Evolutionary conservation across 2,113 vertebrate species (phyloP), one percentile per base, ranked within the genome.

Genomic region (Nothocercus julius): DNA sequence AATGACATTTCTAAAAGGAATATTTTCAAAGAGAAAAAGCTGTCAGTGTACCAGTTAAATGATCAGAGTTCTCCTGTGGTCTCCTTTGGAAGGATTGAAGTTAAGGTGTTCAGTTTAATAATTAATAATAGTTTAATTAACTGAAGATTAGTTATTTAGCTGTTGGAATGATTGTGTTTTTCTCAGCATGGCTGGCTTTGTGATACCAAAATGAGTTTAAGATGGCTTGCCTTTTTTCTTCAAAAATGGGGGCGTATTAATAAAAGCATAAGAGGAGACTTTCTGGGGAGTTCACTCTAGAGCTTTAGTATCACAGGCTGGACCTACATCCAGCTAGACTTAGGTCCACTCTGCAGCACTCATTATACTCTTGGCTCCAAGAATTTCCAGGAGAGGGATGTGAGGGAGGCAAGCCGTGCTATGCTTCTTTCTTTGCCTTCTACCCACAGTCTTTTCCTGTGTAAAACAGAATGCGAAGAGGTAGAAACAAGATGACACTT

Each of bases 51-150:
- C 7, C 28, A 53, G 47, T 81, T 64, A 91, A 87, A 85, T 12
- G 13, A 77, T 80, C 62, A 87, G 70, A 58, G 40, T 19, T 62
- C 27, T 56, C 38, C 40, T 70, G 25, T 76, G 40, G 20, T 79
- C 49, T 28, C 30, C 21, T 13, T 79, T 53, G 13, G 27, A 87
- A 69, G 19, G 13, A 38, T 82, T 89, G 13, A 19, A 91, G 54
- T 59, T 40, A 47, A 76, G 47, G 20, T 58, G n/a, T 92, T 82
- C 47, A 40, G 77, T 79, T 93, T 90, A 92, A 79, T 89, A 69
- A 93, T 83, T 87, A 92, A 74, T 74, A 40, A 22, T 49, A 89
- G 53, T 66, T 93, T 89, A 66, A 67, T 62, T 76, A 93, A 81
- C 11, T 92, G 67, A 85, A 87, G 74, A 54, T 89, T 66, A 79